A percentile compares a stretch with the other conserved stretches of the same genome.
Conservation (phyloP, 2,113 vertebrate genomes). For the Phrynosoma blainvillii region DNA sequence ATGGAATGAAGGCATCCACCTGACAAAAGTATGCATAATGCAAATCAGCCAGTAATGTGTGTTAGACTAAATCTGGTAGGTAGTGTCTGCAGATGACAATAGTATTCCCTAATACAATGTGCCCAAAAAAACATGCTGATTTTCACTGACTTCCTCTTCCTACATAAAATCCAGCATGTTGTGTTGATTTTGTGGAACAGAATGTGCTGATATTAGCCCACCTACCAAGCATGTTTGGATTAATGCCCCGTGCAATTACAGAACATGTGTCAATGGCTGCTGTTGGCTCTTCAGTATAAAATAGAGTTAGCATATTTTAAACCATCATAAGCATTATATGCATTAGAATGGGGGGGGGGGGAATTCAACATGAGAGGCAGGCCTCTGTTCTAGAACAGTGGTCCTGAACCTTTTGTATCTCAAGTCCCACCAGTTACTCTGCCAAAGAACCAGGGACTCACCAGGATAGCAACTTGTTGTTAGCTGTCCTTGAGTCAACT, state of each 20-base stretch:
- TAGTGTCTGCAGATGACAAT: constrained; percentile 25
- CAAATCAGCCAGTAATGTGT: constrained; percentile 1
- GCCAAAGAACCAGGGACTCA: no score
- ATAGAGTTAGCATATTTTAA: constrained; percentile 44
- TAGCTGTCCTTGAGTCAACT: no score
- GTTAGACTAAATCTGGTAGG: constrained; percentile 8
- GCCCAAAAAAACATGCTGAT: constrained; percentile 57
- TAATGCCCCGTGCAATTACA: constrained; percentile 54
- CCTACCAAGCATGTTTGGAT: constrained; percentile 61
- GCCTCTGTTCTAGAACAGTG: neutral
- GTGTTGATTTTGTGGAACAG: constrained; percentile 49
- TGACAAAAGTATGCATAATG: neutral
- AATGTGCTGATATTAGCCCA: constrained; percentile 49
- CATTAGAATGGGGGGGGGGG: constrained; percentile 21
- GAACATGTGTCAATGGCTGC: constrained; percentile 48
- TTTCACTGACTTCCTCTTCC: constrained; percentile 49
- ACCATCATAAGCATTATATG: constrained; percentile 37
- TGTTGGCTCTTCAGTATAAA: constrained; percentile 55
- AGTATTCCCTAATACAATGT: neutral
- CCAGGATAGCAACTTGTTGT: no score
- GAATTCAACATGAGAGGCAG: constrained; percentile 42
- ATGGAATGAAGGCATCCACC: neutral
- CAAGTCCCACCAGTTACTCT: no score
- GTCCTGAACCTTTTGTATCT: no score
- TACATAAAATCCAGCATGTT: constrained; percentile 31